Evolutionary conservation across 64 coral and sea anemone species (phyloP).

Genomic region (Porites lutea): DNA sequence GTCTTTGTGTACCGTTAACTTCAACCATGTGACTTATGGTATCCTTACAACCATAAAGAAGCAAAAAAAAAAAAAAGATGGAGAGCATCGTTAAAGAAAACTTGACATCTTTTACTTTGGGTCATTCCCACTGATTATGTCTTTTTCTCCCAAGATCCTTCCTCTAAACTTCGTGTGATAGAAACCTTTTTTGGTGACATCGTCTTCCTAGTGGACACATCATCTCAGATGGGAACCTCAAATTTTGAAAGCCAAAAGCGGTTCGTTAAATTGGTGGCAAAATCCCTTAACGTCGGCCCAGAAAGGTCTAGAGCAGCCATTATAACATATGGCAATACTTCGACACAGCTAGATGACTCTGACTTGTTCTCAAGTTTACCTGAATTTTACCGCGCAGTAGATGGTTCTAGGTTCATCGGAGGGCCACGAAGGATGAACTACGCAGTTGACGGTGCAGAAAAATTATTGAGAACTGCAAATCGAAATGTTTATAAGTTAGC

Average conservation of each 20-base stretch:
- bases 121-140: not conserved
- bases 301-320: slow-evolving; percentile 58
- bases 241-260: slow-evolving; percentile 52
- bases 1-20: too few species aligned
- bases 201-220: slow-evolving; percentile 82
- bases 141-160: not conserved
- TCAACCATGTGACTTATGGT: too few species aligned
- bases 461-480: not conserved
- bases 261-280: slow-evolving; percentile 53
- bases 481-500: not conserved
- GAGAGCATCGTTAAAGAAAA: too few species aligned
- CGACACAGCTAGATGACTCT: not conserved
- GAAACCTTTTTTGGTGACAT: slow-evolving; percentile 50
- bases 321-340: slow-evolving; percentile 19
- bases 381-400: slow-evolving; percentile 24
- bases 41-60: too few species aligned
- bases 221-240: slow-evolving; percentile 39
- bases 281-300: slow-evolving; percentile 37
- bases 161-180: not conserved
- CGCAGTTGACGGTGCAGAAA: slow-evolving; percentile 14
- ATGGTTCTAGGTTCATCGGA: slow-evolving; percentile 27
- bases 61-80: too few species aligned
- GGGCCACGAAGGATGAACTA: slow-evolving; percentile 35
- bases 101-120: too few species aligned
- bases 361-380: not conserved